Evolutionary conservation across 1,140 invertebrate genomes (phyloP), one percentile per base, ranked within the genome.

Genomic region (Micrasema longulum): DNA sequence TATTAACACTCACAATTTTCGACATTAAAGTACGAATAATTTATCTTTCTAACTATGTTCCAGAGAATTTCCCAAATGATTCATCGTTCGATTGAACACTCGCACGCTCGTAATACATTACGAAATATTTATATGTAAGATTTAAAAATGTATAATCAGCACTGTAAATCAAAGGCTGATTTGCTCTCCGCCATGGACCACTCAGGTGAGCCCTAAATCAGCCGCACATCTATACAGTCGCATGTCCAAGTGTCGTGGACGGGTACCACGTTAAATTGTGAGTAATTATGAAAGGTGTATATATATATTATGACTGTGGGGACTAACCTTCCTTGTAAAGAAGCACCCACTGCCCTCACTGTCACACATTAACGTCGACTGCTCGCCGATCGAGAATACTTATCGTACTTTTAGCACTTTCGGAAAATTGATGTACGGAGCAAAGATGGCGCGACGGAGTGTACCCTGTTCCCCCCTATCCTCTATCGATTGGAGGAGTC

Each of bases 271-370:
- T 2, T 3, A 11, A 11, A 11, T 45, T 3, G 12, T 45, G 41
- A n/a, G 41, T 45, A 45, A 12, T 45, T n/a, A 45, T n/a, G n/a
- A n/a, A n/a, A n/a, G n/a, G n/a, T n/a, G n/a, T n/a, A n/a, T n/a
- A n/a, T 11, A 16, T 45, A 45, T 5, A 12, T 5, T 45, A 16
- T 14, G 50, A 31, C 50, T 53, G 50, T 11, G 35, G 35, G 36
- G 16, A 60, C 55, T 60, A 38, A 89, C 88, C 88, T 89, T 88
- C 83, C 87, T 85, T 73, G 86, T 87, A 80, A 89, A 89, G 82
- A 89, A 90, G 82, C 89, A 90, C 79, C 89, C 88, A 77, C 87
- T 87, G 78, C 87, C 88, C 84, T 87, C 88, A 84, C 86, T 88
- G 85, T 89, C 88, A 79, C 88, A 90, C 88, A 90, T 90, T 86